These are phyloP conservation scores for Drosophila colorata DNA, from an alignment of 2,888 invertebrate genomes.

Conservation along the genomic window DNA sequence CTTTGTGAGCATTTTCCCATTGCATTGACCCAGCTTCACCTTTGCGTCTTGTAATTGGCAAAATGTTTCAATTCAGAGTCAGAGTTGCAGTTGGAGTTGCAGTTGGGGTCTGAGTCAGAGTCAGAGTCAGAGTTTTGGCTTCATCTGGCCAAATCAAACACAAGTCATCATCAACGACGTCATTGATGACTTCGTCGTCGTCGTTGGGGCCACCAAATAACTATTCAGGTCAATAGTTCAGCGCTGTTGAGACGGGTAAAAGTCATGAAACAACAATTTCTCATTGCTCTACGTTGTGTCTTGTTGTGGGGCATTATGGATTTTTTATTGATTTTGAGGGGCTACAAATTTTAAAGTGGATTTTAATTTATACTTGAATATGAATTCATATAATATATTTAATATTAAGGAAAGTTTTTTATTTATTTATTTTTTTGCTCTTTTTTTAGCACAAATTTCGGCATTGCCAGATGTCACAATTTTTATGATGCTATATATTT, in stretches of 20 bases:
- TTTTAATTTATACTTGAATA: too few species aligned
- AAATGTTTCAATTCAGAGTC: conserved; percentile 69
- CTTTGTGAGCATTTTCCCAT: conserved; percentile 27
- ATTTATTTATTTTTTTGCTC: too few species aligned
- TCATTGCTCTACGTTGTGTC: conserved; percentile 35
- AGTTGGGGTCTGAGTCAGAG: conserved; percentile 3
- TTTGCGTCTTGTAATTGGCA: conserved; percentile 60
- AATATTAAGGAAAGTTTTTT: too few species aligned
- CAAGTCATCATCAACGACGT: conserved; percentile 67
- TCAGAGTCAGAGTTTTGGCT: conserved; percentile 13
- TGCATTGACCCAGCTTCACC: conserved; percentile 55
- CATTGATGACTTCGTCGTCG: conserved; percentile 62
- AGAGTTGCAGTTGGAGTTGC: conserved; percentile 11
- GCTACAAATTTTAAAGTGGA: too few species aligned
- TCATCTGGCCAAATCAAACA: conserved; percentile 63
- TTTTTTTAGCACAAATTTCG: too few species aligned
- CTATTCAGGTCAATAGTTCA: conserved; percentile 78
- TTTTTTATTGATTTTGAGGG: neutral
- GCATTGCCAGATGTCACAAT: too few species aligned
- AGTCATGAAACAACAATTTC: conserved; percentile 60
- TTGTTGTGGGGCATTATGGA: conserved; percentile 9
- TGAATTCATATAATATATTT: too few species aligned
- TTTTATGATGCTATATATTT: too few species aligned
- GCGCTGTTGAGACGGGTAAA: conserved; percentile 27
- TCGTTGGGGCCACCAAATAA: conserved; percentile 60